A percentile compares a stretch with the other conserved stretches of the same genome.
Conservation (phyloP, 1,140 invertebrate genomes). For the Dryas iulia region DNA sequence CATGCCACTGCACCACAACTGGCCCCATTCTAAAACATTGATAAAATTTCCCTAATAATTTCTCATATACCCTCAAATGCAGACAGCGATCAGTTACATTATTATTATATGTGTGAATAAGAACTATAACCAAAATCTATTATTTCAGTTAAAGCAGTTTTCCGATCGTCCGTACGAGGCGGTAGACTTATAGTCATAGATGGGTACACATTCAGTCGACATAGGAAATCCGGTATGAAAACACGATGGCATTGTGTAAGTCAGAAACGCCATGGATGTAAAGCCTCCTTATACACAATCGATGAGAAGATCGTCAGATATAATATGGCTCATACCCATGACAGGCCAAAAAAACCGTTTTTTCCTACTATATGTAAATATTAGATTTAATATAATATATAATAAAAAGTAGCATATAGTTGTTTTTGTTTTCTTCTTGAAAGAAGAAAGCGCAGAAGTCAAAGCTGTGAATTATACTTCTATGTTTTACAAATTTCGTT, state of each 20-base stretch:
- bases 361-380: background rate
- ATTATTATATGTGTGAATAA: no score
- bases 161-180: slow-evolving; percentile 12
- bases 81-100: no score
- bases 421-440: background rate
- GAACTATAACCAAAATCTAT: background rate
- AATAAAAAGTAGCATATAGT: background rate
- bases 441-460: no score
- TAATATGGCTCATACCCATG: background rate
- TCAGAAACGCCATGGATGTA: slow-evolving; percentile 39
- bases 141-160: background rate
- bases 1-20: no score
- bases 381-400: background rate
- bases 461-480: no score
- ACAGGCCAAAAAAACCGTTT: background rate
- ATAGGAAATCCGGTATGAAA: slow-evolving; percentile 28
- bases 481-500: no score
- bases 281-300: slow-evolving; percentile 35
- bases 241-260: slow-evolving; percentile 46
- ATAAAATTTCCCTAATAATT: no score
- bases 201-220: slow-evolving; percentile 41
- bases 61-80: no score
- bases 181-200: slow-evolving; percentile 37
- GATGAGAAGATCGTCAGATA: slow-evolving; percentile 13
- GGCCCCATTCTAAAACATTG: no score